Evolutionary conservation across 2,113 vertebrate genomes (phyloP).

Genomic region (Hylia prasina): DNA sequence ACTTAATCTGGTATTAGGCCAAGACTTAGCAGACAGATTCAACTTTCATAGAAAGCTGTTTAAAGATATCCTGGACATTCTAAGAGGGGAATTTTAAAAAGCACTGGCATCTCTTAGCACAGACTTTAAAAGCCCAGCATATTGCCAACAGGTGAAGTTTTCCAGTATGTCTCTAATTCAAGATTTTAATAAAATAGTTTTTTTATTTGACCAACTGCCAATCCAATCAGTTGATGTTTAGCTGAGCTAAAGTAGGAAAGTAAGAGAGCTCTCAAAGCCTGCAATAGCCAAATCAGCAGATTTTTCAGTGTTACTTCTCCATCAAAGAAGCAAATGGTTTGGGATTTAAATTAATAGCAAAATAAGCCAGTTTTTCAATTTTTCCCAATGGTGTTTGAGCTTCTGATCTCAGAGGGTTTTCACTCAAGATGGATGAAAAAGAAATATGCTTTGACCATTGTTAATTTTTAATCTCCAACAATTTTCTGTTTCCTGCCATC

Average conservation of each 20-base stretch:
- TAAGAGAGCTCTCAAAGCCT: conserved; percentile 43
- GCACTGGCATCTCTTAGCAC: neutral
- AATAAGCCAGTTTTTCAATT: conserved; percentile 50
- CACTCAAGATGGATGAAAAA: conserved; percentile 16
- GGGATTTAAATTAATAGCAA: conserved; percentile 10
- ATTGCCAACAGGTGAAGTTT: conserved; percentile 22
- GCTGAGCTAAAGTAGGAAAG: conserved; percentile 43
- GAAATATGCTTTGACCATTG: conserved; percentile 2
- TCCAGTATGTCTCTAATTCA: conserved; percentile 31
- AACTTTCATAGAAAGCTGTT: neutral
- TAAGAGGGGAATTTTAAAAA: neutral
- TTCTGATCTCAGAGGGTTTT: neutral
- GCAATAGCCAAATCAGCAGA: conserved; percentile 45
- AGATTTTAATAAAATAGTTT: conserved; percentile 9
- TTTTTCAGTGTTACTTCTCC: conserved; percentile 51
- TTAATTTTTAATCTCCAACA: conserved; percentile 26
- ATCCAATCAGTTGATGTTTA: conserved; percentile 53
- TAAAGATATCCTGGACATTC: neutral
- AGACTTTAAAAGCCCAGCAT: neutral
- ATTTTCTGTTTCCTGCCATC: neutral
- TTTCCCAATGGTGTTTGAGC: neutral
- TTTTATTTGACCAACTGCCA: conserved; percentile 56
- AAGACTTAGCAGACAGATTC: neutral
- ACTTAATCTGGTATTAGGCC: neutral
- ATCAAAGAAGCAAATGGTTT: conserved; percentile 49